phyloP scores from a whole-genome alignment of 2,888 invertebrate genomes.

The Byasa hedistus region DNA sequence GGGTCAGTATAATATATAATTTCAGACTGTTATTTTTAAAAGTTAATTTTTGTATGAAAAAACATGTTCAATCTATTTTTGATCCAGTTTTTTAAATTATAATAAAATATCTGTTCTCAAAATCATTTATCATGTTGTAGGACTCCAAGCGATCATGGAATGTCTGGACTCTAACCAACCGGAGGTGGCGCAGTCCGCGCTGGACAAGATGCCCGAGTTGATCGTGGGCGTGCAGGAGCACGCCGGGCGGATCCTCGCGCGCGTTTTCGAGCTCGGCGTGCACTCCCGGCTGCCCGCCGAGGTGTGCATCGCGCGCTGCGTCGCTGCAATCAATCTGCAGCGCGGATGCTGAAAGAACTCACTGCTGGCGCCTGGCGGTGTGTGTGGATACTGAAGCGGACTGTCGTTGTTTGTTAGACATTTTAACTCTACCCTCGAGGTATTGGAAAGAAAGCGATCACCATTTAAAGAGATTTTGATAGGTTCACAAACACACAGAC shows the following conservation, averaged over 20 bases:
- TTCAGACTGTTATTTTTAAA: too few relatives aligned
- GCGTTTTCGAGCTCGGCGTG: slow-evolving; percentile 91
- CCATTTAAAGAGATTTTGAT: too few relatives aligned
- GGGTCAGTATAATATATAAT: slow-evolving; percentile 39
- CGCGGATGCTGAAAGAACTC: slow-evolving; percentile 83
- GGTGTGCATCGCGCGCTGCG: slow-evolving; percentile 87
- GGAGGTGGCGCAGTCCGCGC: slow-evolving; percentile 87
- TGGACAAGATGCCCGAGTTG: slow-evolving; percentile 91
- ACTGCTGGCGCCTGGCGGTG: too few relatives aligned
- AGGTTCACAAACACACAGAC: too few relatives aligned
- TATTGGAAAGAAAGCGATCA: too few relatives aligned
- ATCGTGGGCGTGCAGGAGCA: slow-evolving; percentile 92
- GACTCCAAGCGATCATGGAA: slow-evolving; percentile 88
- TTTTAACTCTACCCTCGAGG: too few relatives aligned
- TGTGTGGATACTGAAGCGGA: too few relatives aligned
- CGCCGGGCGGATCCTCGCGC: slow-evolving; percentile 87
- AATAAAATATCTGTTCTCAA: too few relatives aligned
- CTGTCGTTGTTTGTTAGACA: too few relatives aligned
- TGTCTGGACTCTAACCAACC: slow-evolving; percentile 90
- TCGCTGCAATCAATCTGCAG: slow-evolving; percentile 90
- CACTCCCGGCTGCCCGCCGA: slow-evolving; percentile 88
- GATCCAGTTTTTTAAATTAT: too few relatives aligned
- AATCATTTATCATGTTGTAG: slow-evolving; percentile 47
- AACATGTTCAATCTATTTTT: too few relatives aligned
- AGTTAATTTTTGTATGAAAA: too few relatives aligned